Evolutionary conservation across 2,113 vertebrate species (phyloP), one percentile per base, ranked within the genome.

Genomic region (Taurulus bubalis): DNA sequence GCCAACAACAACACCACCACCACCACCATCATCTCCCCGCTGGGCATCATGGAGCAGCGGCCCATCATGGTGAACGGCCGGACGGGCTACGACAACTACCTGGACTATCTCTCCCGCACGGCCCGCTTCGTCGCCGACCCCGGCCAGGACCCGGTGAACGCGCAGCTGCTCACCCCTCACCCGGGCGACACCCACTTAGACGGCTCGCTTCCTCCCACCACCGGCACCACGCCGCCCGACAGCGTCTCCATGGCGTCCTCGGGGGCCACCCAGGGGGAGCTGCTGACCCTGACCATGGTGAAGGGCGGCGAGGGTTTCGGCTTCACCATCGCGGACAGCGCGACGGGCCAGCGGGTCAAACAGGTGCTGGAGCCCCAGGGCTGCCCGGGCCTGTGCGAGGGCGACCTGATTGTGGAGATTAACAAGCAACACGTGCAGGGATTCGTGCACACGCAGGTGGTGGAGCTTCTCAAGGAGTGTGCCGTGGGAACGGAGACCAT

Each of bases 401-500:
- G 98, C 0, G 98, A 99, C 95, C 96, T 99, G 87, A 97, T 99
- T 87, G 93, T 98, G 92, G 98, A 99, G 96, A 97, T 99, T 92
- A 99, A 99, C 96, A 97, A 97, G 94, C 97, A 97, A 91, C 96
- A 95, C 66, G 97, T 97, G 89, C 96, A 97, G 91, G 97, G 96
- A 89, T 93, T 98, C 94, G 96, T 95, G 85, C 98, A 99, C 96
- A 94, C 96, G 38, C 98, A 99, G 95, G 98, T 99, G 93, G 98
- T 99, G 96, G 98, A 99, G 94, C 96, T 98, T 89, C 97, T 99
- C 67, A 99, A 99, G 95, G 98, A 99, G 93, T 98, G 97, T 86
- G 95, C 96, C 16, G 93, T 99, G 75, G 97, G 98, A 92, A 94
- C 95, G 3, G 97, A 99, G 93, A 96, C 97, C 86, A 96, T 95